Evolutionary conservation across 2,113 vertebrate genomes (phyloP).

Genomic region (Pantherophis guttatus): DNA sequence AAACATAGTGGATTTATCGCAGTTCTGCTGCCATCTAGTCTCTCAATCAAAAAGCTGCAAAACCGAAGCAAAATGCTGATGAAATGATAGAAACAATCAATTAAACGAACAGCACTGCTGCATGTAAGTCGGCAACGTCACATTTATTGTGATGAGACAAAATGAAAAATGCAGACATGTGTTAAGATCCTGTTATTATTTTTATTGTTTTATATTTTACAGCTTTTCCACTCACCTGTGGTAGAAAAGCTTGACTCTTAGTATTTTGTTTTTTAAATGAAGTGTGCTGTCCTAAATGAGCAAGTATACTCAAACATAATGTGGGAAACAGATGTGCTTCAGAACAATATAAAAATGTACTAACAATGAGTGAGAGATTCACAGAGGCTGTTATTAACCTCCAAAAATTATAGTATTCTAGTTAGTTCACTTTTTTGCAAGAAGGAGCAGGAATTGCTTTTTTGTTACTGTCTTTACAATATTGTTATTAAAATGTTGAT

Average conservation of each 20-base stretch:
- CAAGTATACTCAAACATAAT: neutral
- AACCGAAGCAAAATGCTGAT: neutral
- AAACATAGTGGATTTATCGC: slow-evolving; percentile 38
- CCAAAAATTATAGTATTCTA: neutral
- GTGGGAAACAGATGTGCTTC: neutral
- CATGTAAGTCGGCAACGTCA: neutral
- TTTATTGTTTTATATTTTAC: neutral
- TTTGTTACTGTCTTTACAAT: neutral
- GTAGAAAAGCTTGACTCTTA: neutral
- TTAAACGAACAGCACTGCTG: neutral
- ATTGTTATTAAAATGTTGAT: neutral
- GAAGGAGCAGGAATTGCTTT: neutral
- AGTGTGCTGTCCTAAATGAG: neutral
- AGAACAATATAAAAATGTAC: neutral
- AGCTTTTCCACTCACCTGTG: neutral
- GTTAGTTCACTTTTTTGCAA: neutral
- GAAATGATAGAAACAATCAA: neutral
- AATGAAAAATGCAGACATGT: neutral
- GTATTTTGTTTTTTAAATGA: neutral
- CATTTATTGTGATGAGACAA: too few species aligned
- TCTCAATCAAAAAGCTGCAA: slow-evolving; percentile 40
- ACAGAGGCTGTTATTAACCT: neutral
- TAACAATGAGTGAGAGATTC: neutral
- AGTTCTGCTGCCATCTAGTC: slow-evolving; percentile 76
- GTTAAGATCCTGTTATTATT: neutral